phyloP scores from a whole-genome alignment of 2,113 vertebrate genomes.

The Chaenogobius annularis region DNA sequence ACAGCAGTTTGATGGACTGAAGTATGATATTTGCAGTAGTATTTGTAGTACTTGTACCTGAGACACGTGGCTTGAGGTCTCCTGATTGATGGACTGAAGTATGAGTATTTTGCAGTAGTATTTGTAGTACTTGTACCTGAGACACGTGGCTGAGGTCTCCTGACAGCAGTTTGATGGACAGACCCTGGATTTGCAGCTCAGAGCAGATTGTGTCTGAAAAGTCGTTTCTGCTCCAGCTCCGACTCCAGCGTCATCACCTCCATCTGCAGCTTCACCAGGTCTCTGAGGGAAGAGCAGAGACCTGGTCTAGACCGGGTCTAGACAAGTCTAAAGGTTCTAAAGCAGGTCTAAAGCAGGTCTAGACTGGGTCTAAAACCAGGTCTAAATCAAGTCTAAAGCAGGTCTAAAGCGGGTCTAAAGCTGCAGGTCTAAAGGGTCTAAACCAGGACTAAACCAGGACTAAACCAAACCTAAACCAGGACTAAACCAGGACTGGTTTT shows the following conservation, averaged over 20 bases:
- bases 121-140: conserved; percentile 80
- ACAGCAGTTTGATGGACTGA: too few relatives aligned
- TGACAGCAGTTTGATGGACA: conserved; percentile 78
- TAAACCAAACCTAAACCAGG: not conserved
- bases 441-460: too few relatives aligned
- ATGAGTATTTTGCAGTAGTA: not conserved
- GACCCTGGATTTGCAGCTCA: conserved; percentile 85
- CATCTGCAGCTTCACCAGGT: conserved; percentile 57
- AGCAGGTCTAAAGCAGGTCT: not conserved
- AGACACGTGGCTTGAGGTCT: too few relatives aligned
- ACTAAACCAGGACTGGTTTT: not conserved
- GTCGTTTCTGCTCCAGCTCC: conserved; percentile 82
- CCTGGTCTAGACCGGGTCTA: not conserved
- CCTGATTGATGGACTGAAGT: too few relatives aligned
- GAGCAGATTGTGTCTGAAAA: conserved; percentile 86
- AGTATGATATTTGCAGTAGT: too few relatives aligned
- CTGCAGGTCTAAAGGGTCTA: too few relatives aligned
- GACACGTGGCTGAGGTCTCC: conserved; percentile 88
- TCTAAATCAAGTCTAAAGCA: too few relatives aligned
- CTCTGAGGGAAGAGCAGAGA: not conserved
- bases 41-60: too few relatives aligned
- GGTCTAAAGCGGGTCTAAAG: too few relatives aligned
- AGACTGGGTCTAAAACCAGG: not conserved
- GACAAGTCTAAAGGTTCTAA: too few relatives aligned
- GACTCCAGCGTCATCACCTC: conserved; percentile 81